phyloP scores from a whole-genome alignment of 30 jellyfish, hydroid and myxozoan species.

The Aurelia sp. region DNA sequence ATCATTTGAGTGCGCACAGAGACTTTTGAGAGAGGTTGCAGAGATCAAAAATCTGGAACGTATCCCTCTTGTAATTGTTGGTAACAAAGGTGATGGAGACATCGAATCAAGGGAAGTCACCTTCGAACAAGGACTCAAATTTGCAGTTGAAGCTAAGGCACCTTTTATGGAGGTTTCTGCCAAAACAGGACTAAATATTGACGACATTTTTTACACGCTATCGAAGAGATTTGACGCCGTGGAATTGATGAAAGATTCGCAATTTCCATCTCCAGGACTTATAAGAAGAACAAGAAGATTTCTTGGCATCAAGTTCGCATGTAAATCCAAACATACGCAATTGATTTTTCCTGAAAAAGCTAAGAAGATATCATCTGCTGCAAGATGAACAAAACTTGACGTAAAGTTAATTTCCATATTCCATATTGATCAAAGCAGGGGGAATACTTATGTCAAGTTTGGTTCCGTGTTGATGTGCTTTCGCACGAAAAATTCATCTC shows the following conservation, averaged over 20 bases:
- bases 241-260: conserved; percentile 3
- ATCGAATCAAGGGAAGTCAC: conserved; percentile 44
- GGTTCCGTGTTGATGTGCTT: too few relatives aligned
- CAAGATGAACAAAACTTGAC: too few relatives aligned
- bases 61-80: conserved; percentile 53
- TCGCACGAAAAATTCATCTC: too few relatives aligned
- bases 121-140: conserved; percentile 65
- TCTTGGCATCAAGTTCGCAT: too few relatives aligned
- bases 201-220: conserved; percentile 40
- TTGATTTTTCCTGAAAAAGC: too few relatives aligned
- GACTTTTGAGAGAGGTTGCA: conserved; percentile 48
- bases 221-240: conserved; percentile 46
- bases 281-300: too few relatives aligned
- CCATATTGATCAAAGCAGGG: too few relatives aligned
- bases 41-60: conserved; percentile 48
- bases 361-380: too few relatives aligned
- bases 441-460: too few relatives aligned
- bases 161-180: conserved; percentile 82
- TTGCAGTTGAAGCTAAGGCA: conserved; percentile 75
- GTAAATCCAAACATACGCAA: too few relatives aligned
- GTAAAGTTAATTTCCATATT: too few relatives aligned
- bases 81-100: conserved; percentile 50
- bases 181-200: conserved; percentile 38
- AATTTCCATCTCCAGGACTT: too few relatives aligned
- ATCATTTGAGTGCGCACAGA: conserved; percentile 56